phyloP scores from a whole-genome alignment of 2,888 invertebrate genomes.

The Buathra laborator region DNA sequence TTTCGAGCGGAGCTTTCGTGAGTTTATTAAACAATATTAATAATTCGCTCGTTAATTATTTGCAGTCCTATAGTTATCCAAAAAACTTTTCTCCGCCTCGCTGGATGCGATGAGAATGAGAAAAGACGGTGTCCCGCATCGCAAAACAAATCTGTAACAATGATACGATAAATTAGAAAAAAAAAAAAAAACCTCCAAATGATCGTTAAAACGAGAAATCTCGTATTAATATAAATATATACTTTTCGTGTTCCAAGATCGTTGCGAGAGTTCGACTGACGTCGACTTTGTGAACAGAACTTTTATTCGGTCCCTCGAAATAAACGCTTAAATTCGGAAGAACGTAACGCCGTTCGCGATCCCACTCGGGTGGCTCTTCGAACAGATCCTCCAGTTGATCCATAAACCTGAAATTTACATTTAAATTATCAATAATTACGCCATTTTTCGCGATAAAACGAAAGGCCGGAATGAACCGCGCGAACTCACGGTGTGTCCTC shows the following conservation, averaged over 20 bases:
- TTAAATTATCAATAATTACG: constrained; percentile 8
- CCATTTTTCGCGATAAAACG: not conserved
- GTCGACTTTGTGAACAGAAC: constrained; percentile 87
- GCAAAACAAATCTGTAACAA: constrained; percentile 87
- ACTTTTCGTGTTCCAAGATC: constrained; percentile 88
- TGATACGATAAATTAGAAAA: constrained; percentile 42
- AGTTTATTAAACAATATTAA: constrained; percentile 24
- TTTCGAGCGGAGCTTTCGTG: not conserved
- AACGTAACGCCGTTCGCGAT: constrained; percentile 89
- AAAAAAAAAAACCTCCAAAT: not conserved
- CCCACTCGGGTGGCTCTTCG: constrained; percentile 90
- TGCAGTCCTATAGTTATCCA: constrained; percentile 85
- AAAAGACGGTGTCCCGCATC: constrained; percentile 89
- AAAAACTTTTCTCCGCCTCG: constrained; percentile 87
- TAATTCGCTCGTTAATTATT: not conserved
- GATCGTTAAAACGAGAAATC: not conserved
- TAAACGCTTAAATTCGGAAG: constrained; percentile 89
- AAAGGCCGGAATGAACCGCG: not conserved
- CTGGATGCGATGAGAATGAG: constrained; percentile 88
- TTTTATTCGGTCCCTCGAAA: constrained; percentile 89
- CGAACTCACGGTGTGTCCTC: constrained; percentile 89
- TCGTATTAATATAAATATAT: constrained; percentile 69
- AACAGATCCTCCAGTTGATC: constrained; percentile 90
- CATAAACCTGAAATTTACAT: constrained; percentile 85
- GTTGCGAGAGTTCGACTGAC: constrained; percentile 87